These are phyloP conservation scores for Scaptomyza cyrtandrae DNA, from an alignment of 2,888 invertebrate genomes.

Conservation along the genomic window DNA sequence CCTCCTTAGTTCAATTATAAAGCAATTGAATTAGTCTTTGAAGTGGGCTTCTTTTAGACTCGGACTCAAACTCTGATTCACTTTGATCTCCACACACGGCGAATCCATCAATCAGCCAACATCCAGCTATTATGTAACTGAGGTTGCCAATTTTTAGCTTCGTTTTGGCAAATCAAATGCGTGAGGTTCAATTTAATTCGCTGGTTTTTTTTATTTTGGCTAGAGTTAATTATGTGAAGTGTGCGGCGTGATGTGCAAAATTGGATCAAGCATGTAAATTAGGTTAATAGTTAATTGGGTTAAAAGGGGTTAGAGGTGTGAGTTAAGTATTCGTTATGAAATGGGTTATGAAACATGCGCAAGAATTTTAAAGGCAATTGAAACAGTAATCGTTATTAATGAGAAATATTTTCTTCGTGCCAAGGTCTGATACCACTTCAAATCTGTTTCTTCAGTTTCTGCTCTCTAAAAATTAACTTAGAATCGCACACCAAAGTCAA, in stretches of 20 bases:
- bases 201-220: slow-evolving; percentile 24
- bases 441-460: not conserved
- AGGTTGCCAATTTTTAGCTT: slow-evolving; percentile 65
- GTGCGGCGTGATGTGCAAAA: slow-evolving; percentile 66
- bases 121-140: slow-evolving; percentile 58
- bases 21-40: slow-evolving; percentile 73
- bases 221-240: slow-evolving; percentile 64
- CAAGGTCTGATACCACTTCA: too few relatives aligned
- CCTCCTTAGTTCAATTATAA: slow-evolving; percentile 76
- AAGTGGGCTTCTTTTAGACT: slow-evolving; percentile 34
- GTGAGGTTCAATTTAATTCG: slow-evolving; percentile 48
- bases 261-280: slow-evolving; percentile 54
- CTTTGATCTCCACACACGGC: slow-evolving; percentile 38
- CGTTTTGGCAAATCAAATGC: slow-evolving; percentile 54
- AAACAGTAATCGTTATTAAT: not conserved
- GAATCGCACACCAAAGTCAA: not conserved
- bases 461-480: too few relatives aligned
- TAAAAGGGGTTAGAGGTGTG: slow-evolving; percentile 30
- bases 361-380: not conserved
- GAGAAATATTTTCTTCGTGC: not conserved
- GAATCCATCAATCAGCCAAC: slow-evolving; percentile 71
- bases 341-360: not conserved
- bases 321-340: slow-evolving; percentile 20
- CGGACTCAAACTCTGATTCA: slow-evolving; percentile 10
- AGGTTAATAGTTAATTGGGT: slow-evolving; percentile 70